Conservation (phyloP, 2,113 vertebrate species). For the Todiramphus chloris region DNA sequence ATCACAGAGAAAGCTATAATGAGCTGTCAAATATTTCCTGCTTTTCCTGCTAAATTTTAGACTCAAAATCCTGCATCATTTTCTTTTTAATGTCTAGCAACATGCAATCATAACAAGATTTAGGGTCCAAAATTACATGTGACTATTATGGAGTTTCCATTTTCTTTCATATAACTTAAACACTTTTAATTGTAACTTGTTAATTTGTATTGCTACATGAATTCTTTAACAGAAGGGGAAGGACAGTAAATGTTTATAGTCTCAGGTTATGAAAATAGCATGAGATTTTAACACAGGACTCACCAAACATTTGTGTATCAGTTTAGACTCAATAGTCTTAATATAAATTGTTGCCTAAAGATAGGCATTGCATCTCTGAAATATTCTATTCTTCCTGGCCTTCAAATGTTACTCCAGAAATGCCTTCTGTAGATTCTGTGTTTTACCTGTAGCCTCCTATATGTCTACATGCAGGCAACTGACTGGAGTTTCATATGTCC, state of each 20-base stretch:
- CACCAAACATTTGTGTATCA: neutral
- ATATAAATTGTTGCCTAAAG: neutral
- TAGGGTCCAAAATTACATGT: neutral
- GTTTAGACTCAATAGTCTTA: neutral
- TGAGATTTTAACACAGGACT: neutral
- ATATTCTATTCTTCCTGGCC: neutral
- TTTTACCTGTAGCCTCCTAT: neutral
- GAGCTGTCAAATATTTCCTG: neutral
- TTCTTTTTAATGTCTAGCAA: neutral
- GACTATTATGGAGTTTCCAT: neutral
- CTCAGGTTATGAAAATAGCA: neutral
- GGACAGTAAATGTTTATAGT: neutral
- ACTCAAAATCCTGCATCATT: neutral
- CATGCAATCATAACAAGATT: neutral
- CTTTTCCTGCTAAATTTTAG: neutral
- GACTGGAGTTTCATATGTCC: neutral
- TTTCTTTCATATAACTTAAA: neutral
- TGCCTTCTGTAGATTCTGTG: neutral
- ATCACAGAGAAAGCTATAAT: neutral
- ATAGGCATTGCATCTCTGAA: neutral
- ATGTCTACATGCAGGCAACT: neutral
- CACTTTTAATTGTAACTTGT: neutral
- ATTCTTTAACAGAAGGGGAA: neutral
- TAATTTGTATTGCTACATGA: neutral
- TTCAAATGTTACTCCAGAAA: neutral